phyloP scores from a whole-genome alignment of 2,113 vertebrate genomes.

The Pelvicachromis taeniatus region DNA sequence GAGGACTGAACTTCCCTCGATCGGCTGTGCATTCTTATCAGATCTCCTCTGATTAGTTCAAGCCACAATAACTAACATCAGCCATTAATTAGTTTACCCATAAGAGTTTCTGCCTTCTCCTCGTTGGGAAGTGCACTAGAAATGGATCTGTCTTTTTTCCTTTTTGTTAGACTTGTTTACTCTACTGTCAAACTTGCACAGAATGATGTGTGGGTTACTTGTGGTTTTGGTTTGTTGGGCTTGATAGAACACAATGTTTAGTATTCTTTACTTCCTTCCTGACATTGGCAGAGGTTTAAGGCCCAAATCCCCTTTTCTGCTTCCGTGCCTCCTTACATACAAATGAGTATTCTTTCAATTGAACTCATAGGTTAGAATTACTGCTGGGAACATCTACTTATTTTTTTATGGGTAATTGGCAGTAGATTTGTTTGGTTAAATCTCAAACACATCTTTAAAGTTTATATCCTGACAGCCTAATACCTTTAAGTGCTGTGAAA shows the following conservation, averaged over 20 bases:
- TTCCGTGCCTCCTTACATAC: constrained; percentile 51
- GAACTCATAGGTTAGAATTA: constrained; percentile 34
- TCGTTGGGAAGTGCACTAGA: background rate
- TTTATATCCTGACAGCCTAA: constrained; percentile 45
- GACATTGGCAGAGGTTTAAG: constrained; percentile 33
- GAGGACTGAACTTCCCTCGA: background rate
- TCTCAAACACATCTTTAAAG: constrained; percentile 43
- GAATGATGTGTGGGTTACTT: background rate
- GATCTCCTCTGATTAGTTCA: constrained; percentile 37
- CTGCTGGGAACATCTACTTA: constrained; percentile 25
- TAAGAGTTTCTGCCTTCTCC: background rate
- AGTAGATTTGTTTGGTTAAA: constrained; percentile 52
- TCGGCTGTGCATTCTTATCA: constrained; percentile 28
- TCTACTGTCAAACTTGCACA: background rate
- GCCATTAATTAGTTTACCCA: constrained; percentile 18
- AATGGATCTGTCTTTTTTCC: background rate
- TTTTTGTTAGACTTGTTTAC: background rate
- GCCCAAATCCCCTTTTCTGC: constrained; percentile 48
- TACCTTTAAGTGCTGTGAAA: constrained; percentile 30
- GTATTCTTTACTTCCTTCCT: constrained; percentile 42
- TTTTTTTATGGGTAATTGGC: constrained; percentile 33
- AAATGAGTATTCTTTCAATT: constrained; percentile 54
- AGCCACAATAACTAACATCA: constrained; percentile 34
- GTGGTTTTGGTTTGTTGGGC: background rate
- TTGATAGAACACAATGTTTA: constrained; percentile 33